These are phyloP conservation scores for Esox masquinongy DNA, from an alignment of 2,797 vertebrate genomes.

Conservation along the genomic window DNA sequence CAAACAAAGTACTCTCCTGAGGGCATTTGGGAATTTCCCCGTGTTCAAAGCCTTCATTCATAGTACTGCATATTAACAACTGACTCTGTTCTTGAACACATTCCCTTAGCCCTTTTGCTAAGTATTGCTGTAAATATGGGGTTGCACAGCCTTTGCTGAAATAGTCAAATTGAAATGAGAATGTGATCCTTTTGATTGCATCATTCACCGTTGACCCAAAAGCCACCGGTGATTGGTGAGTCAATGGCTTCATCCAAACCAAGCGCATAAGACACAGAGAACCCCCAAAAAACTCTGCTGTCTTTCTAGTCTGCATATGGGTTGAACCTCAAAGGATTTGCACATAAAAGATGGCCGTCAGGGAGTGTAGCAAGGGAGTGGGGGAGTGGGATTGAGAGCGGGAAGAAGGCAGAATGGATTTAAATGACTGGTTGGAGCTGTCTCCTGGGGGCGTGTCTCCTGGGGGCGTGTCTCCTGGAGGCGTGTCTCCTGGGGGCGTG, in stretches of 20 bases:
- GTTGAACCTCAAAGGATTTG: conserved; percentile 8
- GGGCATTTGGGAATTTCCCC: conserved; percentile 40
- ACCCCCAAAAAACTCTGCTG: background rate
- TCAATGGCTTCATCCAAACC: conserved; percentile 16
- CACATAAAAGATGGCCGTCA: conserved; percentile 25
- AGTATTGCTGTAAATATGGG: background rate
- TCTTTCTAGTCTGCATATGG: conserved; percentile 10
- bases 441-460: too few relatives aligned
- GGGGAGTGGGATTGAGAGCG: background rate
- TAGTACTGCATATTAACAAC: background rate
- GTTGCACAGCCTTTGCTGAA: conserved; percentile 28
- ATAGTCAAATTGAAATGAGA: conserved; percentile 26
- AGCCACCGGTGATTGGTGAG: conserved; percentile 8
- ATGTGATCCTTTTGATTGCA: conserved; percentile 29
- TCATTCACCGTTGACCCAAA: conserved; percentile 15
- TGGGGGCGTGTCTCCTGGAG: too few relatives aligned
- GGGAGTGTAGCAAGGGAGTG: background rate
- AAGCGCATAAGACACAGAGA: conserved; percentile 21
- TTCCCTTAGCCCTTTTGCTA: background rate
- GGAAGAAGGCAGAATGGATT: background rate
- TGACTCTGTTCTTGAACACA: background rate
- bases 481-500: background rate
- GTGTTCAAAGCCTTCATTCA: conserved; percentile 12
- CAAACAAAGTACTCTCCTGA: conserved; percentile 18
- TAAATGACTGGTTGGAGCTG: background rate